phyloP scores from a whole-genome alignment of 2,888 invertebrate species.

The Nephrotoma appendiculata region DNA sequence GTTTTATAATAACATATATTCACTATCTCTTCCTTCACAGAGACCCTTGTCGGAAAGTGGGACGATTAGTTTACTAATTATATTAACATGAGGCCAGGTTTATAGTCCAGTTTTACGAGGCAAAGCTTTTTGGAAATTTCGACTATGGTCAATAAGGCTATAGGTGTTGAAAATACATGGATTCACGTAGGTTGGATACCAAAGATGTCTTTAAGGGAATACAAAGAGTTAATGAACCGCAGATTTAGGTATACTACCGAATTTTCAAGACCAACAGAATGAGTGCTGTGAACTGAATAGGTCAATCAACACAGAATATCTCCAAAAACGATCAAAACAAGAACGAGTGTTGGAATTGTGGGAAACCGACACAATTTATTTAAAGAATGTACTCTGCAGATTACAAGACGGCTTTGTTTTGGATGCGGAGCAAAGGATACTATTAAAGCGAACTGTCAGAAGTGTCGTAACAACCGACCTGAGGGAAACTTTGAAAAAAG shows the following conservation, averaged over 20 bases:
- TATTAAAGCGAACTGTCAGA: background rate
- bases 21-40: background rate
- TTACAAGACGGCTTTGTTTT: background rate
- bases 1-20: background rate
- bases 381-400: background rate
- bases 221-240: background rate
- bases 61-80: background rate
- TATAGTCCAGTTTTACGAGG: background rate
- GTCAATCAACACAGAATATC: background rate
- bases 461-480: background rate
- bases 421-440: background rate
- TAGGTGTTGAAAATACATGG: too few species aligned
- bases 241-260: background rate
- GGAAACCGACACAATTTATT: background rate
- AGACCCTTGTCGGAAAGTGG: background rate
- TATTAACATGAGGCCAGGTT: background rate
- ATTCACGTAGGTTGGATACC: too few species aligned
- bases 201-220: too few species aligned
- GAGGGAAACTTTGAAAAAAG: background rate
- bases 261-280: accelerated
- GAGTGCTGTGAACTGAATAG: background rate
- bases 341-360: background rate
- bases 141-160: too few species aligned
- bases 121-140: background rate
- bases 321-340: background rate